phyloP scores from a whole-genome alignment of 2,113 vertebrate genomes.

The Jaculus jaculus region DNA sequence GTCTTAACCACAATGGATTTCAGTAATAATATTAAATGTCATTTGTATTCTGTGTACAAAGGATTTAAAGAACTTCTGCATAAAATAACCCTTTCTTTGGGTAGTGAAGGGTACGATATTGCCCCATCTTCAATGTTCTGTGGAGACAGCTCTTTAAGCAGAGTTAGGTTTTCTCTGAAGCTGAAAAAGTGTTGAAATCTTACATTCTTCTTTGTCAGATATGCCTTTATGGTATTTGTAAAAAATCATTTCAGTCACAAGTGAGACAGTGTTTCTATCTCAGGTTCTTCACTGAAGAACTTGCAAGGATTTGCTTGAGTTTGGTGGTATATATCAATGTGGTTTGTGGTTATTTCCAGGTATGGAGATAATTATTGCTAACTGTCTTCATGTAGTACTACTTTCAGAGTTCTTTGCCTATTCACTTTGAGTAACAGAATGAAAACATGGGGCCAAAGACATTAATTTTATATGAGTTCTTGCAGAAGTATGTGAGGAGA shows the following conservation, averaged over 20 bases:
- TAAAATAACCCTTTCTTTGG: not conserved
- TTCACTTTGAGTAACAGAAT: not conserved
- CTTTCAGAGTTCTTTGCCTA: not conserved
- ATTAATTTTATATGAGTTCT: not conserved
- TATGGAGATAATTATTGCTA: not conserved
- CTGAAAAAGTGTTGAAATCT: constrained; percentile 28
- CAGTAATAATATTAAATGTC: not conserved
- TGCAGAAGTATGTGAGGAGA: not conserved
- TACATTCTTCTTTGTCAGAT: not conserved
- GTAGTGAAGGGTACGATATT: not conserved
- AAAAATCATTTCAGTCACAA: not conserved
- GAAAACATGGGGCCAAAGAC: not conserved
- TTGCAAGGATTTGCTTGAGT: not conserved
- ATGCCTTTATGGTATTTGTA: constrained; percentile 7
- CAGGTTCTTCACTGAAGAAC: not conserved
- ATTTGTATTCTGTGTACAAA: not conserved
- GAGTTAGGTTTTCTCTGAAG: not conserved
- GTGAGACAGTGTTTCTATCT: not conserved
- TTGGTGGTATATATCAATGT: not conserved
- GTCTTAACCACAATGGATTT: not conserved
- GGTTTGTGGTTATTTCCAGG: not conserved
- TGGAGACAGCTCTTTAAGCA: not conserved
- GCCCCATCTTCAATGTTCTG: not conserved
- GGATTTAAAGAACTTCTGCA: not conserved
- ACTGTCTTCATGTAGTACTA: not conserved